Evolutionary conservation across 2,113 vertebrate genomes (phyloP).

Genomic region (Ctenodactylus gundi): DNA sequence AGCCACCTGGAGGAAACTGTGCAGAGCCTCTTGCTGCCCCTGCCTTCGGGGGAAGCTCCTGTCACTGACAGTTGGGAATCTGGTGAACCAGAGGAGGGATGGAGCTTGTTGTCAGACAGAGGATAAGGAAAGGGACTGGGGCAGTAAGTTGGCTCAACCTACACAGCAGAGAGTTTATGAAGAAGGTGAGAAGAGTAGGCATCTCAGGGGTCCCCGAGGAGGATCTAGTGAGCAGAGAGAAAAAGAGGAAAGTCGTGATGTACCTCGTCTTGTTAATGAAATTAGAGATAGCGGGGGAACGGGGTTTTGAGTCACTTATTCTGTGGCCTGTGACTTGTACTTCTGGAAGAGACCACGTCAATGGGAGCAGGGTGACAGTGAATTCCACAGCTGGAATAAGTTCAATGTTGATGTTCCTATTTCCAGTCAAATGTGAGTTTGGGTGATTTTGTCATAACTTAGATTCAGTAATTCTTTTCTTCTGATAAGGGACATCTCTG

Average conservation of each 20-base stretch:
- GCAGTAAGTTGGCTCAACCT: background rate
- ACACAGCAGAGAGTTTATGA: background rate
- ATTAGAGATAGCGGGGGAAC: background rate
- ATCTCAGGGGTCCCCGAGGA: background rate
- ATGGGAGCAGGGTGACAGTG: background rate
- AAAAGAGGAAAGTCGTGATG: background rate
- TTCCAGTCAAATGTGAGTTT: background rate
- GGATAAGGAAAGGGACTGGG: background rate
- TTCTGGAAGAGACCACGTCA: background rate
- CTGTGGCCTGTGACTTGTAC: background rate
- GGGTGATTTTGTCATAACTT: background rate
- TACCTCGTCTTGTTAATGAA: background rate
- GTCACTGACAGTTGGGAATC: background rate
- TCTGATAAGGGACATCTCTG: background rate
- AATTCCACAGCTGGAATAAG: rapidly evolving
- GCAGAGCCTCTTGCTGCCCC: background rate
- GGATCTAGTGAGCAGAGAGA: background rate
- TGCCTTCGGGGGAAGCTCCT: background rate
- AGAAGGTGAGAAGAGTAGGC: background rate
- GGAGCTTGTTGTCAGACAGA: background rate
- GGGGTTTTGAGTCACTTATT: background rate
- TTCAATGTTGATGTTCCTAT: rapidly evolving
- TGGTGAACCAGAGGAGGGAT: background rate
- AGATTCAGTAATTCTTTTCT: background rate
- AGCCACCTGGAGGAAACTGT: rapidly evolving